Evolutionary conservation across 2,888 invertebrate genomes (phyloP).

Genomic region (Drosophila ustulata): DNA sequence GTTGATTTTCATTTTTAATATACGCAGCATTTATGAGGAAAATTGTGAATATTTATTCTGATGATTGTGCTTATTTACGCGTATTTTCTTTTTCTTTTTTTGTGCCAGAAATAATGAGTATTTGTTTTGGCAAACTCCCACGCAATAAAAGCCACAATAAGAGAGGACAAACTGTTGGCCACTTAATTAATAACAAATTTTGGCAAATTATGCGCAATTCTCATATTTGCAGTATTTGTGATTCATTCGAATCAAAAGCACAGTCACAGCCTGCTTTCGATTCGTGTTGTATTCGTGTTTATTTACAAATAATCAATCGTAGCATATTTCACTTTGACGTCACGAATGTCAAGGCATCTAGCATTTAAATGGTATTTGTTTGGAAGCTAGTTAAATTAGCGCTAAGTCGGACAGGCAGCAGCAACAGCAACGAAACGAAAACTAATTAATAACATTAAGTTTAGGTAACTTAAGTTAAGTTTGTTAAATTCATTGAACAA

Average conservation of each 20-base stretch:
- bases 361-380: slow-evolving; percentile 24
- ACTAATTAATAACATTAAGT: slow-evolving; percentile 70
- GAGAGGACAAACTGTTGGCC: slow-evolving; percentile 31
- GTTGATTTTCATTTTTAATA: slow-evolving; percentile 3
- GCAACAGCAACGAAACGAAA: slow-evolving; percentile 16
- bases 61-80: slow-evolving; percentile 26
- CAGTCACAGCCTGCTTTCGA: slow-evolving; percentile 2
- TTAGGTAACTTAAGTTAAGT: slow-evolving; percentile 38
- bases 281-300: slow-evolving; percentile 9
- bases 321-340: slow-evolving; percentile 42
- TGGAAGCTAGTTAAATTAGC: slow-evolving; percentile 37
- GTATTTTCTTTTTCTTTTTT: slow-evolving; percentile 30
- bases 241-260: slow-evolving; percentile 25
- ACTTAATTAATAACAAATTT: slow-evolving; percentile 35
- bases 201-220: slow-evolving; percentile 29
- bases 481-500: slow-evolving; percentile 40
- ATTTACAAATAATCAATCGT: slow-evolving; percentile 68
- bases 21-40: slow-evolving; percentile 10
- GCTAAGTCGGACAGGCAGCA: slow-evolving; percentile 21
- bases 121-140: slow-evolving; percentile 28
- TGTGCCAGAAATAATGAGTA: slow-evolving; percentile 8
- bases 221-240: slow-evolving; percentile 19
- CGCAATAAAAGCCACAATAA: slow-evolving; percentile 33
- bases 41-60: slow-evolving; percentile 32
- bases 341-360: slow-evolving; percentile 12